Percentiles rank a stretch among this genome's conserved stretches.
phyloP scores from a whole-genome alignment of 2,113 vertebrate genomes.

The Raja brachyura region DNA sequence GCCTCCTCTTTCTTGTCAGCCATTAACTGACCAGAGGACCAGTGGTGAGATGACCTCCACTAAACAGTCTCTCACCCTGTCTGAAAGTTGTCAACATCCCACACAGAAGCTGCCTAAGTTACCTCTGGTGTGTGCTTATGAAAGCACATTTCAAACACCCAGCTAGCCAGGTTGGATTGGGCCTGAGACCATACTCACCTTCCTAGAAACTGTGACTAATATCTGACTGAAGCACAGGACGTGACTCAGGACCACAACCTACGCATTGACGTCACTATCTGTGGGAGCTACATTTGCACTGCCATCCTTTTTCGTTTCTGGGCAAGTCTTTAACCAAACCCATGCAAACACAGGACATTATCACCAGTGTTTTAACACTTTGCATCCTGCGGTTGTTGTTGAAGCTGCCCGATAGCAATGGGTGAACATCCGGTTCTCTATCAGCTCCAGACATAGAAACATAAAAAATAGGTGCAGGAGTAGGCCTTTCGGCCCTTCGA shows the following conservation, averaged over 20 bases:
- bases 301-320: background rate
- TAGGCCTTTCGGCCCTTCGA: too few species aligned
- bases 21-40: background rate
- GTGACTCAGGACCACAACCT: background rate
- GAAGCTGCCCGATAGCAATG: background rate
- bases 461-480: too few species aligned
- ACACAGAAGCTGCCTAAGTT: too few species aligned
- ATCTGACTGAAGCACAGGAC: background rate
- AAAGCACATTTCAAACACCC: background rate
- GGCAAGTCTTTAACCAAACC: constrained; percentile 1
- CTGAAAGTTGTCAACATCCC: background rate
- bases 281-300: background rate
- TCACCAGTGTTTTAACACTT: background rate
- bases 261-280: background rate
- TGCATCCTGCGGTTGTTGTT: background rate
- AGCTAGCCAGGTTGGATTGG: background rate
- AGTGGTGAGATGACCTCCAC: background rate
- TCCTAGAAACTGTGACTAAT: background rate
- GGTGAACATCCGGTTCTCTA: too few species aligned
- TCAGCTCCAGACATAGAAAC: too few species aligned
- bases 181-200: background rate
- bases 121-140: background rate
- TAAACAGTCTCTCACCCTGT: background rate
- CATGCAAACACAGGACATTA: too few species aligned
- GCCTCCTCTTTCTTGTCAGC: background rate